A percentile compares a stretch with the other conserved stretches of the same genome.
These are phyloP conservation scores for Plestiodon gilberti DNA, from an alignment of 2,113 vertebrate genomes.

Conservation along the genomic window DNA sequence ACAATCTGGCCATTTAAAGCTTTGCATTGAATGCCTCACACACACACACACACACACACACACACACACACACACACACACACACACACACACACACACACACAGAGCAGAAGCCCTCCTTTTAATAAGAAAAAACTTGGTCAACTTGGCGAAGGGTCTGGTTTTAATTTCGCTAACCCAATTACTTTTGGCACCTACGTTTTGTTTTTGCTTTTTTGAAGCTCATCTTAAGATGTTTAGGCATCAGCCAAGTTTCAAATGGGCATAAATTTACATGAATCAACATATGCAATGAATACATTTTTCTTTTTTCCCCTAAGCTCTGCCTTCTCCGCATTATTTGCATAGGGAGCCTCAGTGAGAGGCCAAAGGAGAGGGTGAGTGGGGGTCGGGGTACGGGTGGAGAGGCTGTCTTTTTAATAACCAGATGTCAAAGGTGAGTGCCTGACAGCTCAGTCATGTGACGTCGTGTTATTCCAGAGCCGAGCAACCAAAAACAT, in stretches of 20 bases:
- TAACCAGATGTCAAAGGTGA: conserved; percentile 49
- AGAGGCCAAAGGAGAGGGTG: background rate
- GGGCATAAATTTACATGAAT: background rate
- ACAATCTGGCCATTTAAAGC: background rate
- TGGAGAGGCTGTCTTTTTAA: conserved; percentile 29
- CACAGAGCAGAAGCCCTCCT: too few relatives aligned
- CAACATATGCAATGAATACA: background rate
- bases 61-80: too few relatives aligned
- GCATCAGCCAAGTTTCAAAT: background rate
- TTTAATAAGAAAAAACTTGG: background rate
- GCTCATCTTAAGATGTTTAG: background rate
- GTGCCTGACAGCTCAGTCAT: background rate
- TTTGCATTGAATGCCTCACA: background rate
- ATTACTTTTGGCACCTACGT: background rate
- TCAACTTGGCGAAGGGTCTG: background rate
- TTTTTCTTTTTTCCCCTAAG: background rate
- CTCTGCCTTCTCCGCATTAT: background rate
- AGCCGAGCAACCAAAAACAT: conserved; percentile 10
- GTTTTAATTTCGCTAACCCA: background rate
- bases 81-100: too few relatives aligned
- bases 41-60: too few relatives aligned
- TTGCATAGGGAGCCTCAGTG: background rate
- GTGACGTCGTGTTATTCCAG: background rate
- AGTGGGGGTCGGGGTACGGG: background rate
- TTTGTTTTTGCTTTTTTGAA: background rate